phyloP scores from a whole-genome alignment of 2,888 invertebrate genomes.

The Phymatocera aterrima region DNA sequence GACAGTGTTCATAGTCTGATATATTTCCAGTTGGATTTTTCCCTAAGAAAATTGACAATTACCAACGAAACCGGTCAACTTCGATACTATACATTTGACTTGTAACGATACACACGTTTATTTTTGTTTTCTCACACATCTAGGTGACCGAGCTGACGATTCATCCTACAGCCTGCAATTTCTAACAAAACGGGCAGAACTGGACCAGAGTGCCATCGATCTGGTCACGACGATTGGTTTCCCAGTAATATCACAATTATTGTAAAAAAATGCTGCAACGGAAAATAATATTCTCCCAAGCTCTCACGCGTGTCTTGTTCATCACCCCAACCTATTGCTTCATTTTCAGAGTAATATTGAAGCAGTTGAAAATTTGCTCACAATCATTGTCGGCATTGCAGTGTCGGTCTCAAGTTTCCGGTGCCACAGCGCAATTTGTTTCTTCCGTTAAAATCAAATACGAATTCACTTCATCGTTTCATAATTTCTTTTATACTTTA shows the following conservation, averaged over 20 bases:
- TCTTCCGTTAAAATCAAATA: too few species aligned
- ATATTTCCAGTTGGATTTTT: not conserved
- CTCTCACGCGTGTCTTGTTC: not conserved
- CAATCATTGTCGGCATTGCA: too few species aligned
- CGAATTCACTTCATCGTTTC: too few species aligned
- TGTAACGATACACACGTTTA: too few species aligned
- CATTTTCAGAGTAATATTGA: too few species aligned
- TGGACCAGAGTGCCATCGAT: not conserved
- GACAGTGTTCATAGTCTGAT: not conserved
- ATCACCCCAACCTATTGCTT: too few species aligned
- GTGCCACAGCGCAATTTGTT: too few species aligned
- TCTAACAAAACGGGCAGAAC: not conserved
- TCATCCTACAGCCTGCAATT: not conserved
- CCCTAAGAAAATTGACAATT: not conserved
- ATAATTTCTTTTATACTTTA: too few species aligned
- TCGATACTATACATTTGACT: not conserved
- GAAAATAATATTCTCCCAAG: not conserved
- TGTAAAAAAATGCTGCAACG: too few species aligned
- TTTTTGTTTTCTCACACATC: not conserved
- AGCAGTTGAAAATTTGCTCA: too few species aligned
- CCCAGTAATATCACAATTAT: not conserved
- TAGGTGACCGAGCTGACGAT: constrained; percentile 17
- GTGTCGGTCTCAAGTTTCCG: too few species aligned
- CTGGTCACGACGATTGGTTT: not conserved
- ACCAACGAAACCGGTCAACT: not conserved